Percentiles rank a stretch among this genome's conserved stretches.
Conservation (phyloP, 2,888 invertebrate species). For the Axea sp. region DNA sequence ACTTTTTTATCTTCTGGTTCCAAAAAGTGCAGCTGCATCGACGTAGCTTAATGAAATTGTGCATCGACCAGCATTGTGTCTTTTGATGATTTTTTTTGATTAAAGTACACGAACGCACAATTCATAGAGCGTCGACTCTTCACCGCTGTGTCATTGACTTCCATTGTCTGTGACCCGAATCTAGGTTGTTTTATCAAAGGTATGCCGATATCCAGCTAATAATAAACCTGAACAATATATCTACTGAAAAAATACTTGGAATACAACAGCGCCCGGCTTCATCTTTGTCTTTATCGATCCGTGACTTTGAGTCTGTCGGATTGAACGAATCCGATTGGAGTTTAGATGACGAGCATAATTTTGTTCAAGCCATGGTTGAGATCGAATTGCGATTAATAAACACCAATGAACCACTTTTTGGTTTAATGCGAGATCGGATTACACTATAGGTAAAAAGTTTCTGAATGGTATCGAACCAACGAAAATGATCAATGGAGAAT, state of each 20-base stretch:
- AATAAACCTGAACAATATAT: slow-evolving; percentile 56
- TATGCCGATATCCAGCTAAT: slow-evolving; percentile 51
- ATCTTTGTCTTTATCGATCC: slow-evolving; percentile 52
- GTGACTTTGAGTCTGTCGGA: slow-evolving; percentile 38
- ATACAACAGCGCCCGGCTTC: slow-evolving; percentile 20
- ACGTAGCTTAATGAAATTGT: slow-evolving; percentile 35
- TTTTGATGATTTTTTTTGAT: slow-evolving; percentile 51
- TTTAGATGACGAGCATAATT: slow-evolving; percentile 34
- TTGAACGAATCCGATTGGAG: slow-evolving; percentile 23
- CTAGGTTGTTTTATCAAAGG: slow-evolving; percentile 59
- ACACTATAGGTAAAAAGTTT: too few relatives aligned
- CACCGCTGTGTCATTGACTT: slow-evolving; percentile 60
- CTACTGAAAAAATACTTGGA: slow-evolving; percentile 39
- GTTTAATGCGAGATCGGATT: slow-evolving; percentile 3
- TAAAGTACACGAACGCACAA: slow-evolving; percentile 48
- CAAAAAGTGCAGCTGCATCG: slow-evolving; percentile 42
- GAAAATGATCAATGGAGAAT: too few relatives aligned
- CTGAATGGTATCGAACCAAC: too few relatives aligned
- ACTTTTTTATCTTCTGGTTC: slow-evolving; percentile 20
- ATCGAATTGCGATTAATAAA: slow-evolving; percentile 18
- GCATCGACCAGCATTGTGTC: slow-evolving; percentile 43
- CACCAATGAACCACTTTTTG: not conserved
- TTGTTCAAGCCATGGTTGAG: slow-evolving; percentile 4
- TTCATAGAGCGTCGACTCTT: slow-evolving; percentile 54
- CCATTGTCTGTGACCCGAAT: slow-evolving; percentile 60